Evolutionary conservation across 2,888 invertebrate species (phyloP), one percentile per base, ranked within the genome.

Genomic region (Oscheius sp.): DNA sequence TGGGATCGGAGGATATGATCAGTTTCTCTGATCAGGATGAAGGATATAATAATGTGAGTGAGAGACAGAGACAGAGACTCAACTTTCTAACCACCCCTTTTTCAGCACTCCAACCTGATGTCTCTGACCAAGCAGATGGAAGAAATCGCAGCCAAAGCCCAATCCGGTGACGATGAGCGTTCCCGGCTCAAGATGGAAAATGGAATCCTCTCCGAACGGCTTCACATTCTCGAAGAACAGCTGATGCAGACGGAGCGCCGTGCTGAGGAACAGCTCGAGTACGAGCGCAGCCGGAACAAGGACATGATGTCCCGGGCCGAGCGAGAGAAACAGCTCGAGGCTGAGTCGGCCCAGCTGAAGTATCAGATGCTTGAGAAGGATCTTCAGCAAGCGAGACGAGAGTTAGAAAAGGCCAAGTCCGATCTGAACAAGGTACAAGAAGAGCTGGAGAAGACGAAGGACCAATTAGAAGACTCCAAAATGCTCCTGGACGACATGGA

Each of bases 221-320:
- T 87, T 33, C 84, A 88, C 76, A 71, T 78, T 37, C 70, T 89
- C 35, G 89, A 89, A 68, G 89, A 89, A 66, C 86, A 88, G 68
- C 62, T 80, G 37, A 75, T 78, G 29, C 76, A 77, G 48, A 81
- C 76, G 13, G 88, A 88, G 59, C 82, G 86, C 42, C 79, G 86
- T 66, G 85, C 81, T 76, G 75, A 77, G 11, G 85, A 88, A 62
- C 80, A 83, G 42, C 73, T 85, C n/a, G 77, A 83, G 11, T 88
- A 87, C 55, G 88, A 89, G 73, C 81, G 83, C 57, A 70, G 76
- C 0, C 77, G 86, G 35, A 73, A 81, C 29, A 77, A 76, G 32
- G 88, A 89, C 10, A 50, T 79, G 11, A 33, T 84, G 47, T 77
- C 72, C 5, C 72, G 88, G 13, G 57, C 81, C 37, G 85, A 84